phyloP scores from a whole-genome alignment of 1,140 invertebrate species.

The Sinella curviseta region DNA sequence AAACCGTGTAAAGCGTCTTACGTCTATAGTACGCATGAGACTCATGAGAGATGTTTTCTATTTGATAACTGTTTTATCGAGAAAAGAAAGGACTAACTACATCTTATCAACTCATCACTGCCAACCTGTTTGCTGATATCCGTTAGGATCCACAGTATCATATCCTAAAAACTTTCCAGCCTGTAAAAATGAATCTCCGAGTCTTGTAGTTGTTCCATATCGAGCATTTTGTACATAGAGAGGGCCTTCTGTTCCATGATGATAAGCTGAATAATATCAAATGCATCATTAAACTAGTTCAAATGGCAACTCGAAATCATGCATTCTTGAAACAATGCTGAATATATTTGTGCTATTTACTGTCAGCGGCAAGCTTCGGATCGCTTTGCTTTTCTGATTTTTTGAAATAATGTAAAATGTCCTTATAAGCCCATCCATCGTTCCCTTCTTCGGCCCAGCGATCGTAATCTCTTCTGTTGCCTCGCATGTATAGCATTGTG shows the following conservation, averaged over 20 bases:
- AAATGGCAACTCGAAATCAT: neutral
- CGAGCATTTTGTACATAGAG: slow-evolving; percentile 66
- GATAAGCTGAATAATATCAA: neutral
- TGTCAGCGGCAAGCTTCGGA: slow-evolving; percentile 38
- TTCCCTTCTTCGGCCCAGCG: slow-evolving; percentile 62
- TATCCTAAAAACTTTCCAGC: slow-evolving; percentile 73
- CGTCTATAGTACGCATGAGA: too few relatives aligned
- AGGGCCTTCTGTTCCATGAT: slow-evolving; percentile 70
- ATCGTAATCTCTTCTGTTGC: slow-evolving; percentile 53
- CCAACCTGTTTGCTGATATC: slow-evolving; percentile 67
- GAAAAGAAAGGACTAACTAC: too few relatives aligned
- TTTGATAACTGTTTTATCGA: too few relatives aligned
- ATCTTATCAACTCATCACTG: neutral
- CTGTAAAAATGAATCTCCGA: slow-evolving; percentile 64
- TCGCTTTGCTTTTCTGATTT: slow-evolving; percentile 70
- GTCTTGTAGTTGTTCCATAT: slow-evolving; percentile 62
- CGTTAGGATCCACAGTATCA: slow-evolving; percentile 72
- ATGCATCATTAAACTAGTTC: neutral
- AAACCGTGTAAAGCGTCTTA: too few relatives aligned
- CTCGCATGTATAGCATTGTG: slow-evolving; percentile 53
- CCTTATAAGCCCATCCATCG: slow-evolving; percentile 61
- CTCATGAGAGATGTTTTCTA: too few relatives aligned
- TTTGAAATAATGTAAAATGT: slow-evolving; percentile 76
- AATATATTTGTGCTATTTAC: slow-evolving; percentile 33
- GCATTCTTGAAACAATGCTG: too few relatives aligned